phyloP scores from a whole-genome alignment of 2,888 invertebrate species.

The Phragmatobia fuliginosa region DNA sequence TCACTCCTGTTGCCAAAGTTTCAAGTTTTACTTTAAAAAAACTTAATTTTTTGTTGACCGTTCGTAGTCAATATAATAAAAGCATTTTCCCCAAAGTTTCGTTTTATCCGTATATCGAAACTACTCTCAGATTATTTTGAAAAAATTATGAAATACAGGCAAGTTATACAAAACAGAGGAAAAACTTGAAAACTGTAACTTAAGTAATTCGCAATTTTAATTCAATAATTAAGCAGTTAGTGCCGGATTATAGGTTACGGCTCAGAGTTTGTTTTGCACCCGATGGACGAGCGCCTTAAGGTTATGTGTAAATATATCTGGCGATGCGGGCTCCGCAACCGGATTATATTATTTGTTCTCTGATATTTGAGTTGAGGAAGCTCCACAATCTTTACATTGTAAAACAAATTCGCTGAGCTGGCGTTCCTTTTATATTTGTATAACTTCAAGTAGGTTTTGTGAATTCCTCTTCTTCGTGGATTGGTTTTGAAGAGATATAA shows the following conservation, averaged over 20 bases:
- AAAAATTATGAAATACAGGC: too few species aligned
- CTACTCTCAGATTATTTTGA: too few species aligned
- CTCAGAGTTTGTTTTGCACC: neutral
- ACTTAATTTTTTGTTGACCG: too few species aligned
- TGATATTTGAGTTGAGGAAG: constrained; percentile 47
- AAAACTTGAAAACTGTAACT: neutral
- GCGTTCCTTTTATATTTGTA: constrained; percentile 37
- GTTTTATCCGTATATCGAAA: too few species aligned
- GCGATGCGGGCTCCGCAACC: constrained; percentile 28
- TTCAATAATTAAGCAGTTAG: neutral
- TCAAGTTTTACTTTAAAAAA: too few species aligned
- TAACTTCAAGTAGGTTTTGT: constrained; percentile 11
- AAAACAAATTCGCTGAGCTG: constrained; percentile 33
- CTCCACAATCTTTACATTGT: constrained; percentile 48
- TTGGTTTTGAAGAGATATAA: neutral
- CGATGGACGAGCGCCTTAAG: constrained; percentile 14
- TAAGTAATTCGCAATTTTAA: neutral
- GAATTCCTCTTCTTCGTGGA: neutral
- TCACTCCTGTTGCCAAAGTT: too few species aligned
- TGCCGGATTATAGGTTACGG: neutral
- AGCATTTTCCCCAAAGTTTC: too few species aligned
- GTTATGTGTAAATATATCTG: constrained; percentile 17
- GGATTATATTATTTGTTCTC: constrained; percentile 52
- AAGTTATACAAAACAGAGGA: too few species aligned
- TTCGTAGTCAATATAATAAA: too few species aligned